Evolutionary conservation across 30 jellyfish, hydroid and myxozoan species (phyloP).

Genomic region (Nemopilema nomurai): DNA sequence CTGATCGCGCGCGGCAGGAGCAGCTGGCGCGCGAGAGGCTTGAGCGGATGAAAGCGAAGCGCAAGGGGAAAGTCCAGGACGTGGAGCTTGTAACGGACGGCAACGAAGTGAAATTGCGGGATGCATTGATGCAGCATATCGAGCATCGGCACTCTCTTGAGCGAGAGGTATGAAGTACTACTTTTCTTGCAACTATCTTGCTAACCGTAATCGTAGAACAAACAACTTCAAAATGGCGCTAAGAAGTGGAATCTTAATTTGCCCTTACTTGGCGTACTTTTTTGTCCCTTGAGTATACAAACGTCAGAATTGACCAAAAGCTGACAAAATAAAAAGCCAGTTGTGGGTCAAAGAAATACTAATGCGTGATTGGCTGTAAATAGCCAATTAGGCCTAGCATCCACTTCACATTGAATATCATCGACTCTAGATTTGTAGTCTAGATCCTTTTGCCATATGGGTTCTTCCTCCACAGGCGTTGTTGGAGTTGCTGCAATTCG

Average conservation of each 20-base stretch:
- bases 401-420: no score
- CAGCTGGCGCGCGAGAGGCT: slow-evolving; percentile 88
- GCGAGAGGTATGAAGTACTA: slow-evolving; percentile 59
- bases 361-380: no score
- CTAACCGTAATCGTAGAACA: no score
- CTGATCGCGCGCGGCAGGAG: slow-evolving; percentile 89
- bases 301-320: no score
- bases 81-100: slow-evolving; percentile 46
- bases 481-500: slow-evolving; percentile 32
- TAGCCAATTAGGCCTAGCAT: no score
- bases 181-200: neutral
- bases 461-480: slow-evolving; percentile 11
- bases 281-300: no score
- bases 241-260: neutral
- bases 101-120: slow-evolving; percentile 25
- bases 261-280: no score
- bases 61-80: slow-evolving; percentile 24
- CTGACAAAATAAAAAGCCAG: no score
- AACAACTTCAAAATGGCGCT: neutral
- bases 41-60: slow-evolving; percentile 74
- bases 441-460: neutral
- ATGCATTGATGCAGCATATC: slow-evolving; percentile 56
- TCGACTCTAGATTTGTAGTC: no score
- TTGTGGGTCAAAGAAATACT: no score
- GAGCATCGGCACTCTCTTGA: slow-evolving; percentile 81